Conservation (phyloP, 1,140 invertebrate species). For the Drosophila grimshawi region DNA sequence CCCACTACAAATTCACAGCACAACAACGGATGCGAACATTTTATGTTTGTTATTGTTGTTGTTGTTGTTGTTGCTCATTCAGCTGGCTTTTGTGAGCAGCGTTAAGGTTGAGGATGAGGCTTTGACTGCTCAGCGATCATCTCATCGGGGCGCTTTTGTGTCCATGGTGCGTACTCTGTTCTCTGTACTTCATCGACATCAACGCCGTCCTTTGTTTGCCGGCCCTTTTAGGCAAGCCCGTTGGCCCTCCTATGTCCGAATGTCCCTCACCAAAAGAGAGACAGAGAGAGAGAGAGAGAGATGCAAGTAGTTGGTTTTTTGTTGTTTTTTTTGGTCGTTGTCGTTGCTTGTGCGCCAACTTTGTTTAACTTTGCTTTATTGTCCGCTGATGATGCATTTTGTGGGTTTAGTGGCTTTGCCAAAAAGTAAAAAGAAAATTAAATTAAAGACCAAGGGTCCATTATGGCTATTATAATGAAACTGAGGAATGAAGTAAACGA, state of each 20-base stretch:
- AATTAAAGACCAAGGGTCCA: conserved; percentile 23
- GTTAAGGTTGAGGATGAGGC: conserved; percentile 23
- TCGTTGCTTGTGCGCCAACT: conserved; percentile 61
- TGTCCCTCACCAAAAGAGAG: background rate
- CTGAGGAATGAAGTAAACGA: background rate
- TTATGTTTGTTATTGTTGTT: conserved; percentile 24
- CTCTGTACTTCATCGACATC: conserved; percentile 36
- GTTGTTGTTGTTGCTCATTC: conserved; percentile 37
- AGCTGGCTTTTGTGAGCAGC: conserved; percentile 23
- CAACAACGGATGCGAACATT: conserved; percentile 65
- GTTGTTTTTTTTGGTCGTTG: background rate
- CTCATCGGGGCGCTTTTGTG: conserved; percentile 78
- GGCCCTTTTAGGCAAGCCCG: conserved; percentile 29
- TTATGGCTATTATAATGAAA: conserved; percentile 11
- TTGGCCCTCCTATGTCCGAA: background rate
- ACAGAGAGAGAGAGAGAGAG: conserved; percentile 30
- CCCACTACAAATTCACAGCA: conserved; percentile 68
- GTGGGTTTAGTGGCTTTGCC: conserved; percentile 63
- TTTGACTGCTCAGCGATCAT: conserved; percentile 66
- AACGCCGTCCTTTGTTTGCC: conserved; percentile 50
- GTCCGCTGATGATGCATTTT: conserved; percentile 57
- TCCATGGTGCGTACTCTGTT: conserved; percentile 47
- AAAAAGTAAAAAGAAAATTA: conserved; percentile 30
- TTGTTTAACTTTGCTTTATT: conserved; percentile 77
- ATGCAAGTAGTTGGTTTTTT: conserved; percentile 7